These are phyloP conservation scores for Paramormyrops hopkinsi DNA, from an alignment of 2,797 vertebrate species.

Conservation along the genomic window DNA sequence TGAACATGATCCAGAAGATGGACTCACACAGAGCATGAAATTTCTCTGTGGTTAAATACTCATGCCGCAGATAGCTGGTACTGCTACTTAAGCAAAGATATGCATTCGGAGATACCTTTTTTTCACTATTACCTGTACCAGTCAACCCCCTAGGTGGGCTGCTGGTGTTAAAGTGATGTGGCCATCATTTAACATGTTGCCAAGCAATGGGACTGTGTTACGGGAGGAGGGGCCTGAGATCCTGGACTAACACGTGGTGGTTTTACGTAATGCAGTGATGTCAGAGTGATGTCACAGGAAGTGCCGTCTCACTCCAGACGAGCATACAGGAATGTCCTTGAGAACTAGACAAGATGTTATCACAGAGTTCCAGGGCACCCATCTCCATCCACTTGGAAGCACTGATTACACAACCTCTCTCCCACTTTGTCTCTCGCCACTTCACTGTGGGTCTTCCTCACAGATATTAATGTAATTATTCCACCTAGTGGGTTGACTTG, in stretches of 20 bases:
- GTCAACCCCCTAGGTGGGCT: not conserved
- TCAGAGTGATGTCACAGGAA: not conserved
- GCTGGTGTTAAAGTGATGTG: not conserved
- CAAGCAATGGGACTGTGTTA: not conserved
- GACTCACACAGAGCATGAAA: not conserved
- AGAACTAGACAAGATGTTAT: slow-evolving; percentile 9
- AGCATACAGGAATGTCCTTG: not conserved
- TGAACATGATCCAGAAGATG: slow-evolving; percentile 32
- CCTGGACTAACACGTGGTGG: not conserved
- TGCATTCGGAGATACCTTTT: not conserved
- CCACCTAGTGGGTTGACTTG: not conserved
- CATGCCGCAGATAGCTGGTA: not conserved
- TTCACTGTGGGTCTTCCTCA: not conserved
- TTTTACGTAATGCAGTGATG: not conserved
- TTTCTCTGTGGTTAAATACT: not conserved
- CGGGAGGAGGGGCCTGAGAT: not conserved
- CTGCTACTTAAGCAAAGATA: not conserved
- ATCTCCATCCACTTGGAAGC: slow-evolving; percentile 6
- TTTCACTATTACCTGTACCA: not conserved
- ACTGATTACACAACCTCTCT: slow-evolving; percentile 7
- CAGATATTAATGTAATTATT: not conserved
- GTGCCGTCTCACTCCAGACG: not conserved
- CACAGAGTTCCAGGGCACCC: not conserved
- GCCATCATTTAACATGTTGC: not conserved
- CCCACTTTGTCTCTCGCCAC: slow-evolving; percentile 19